A percentile compares a stretch with the other conserved stretches of the same genome.
phyloP scores from a whole-genome alignment of 2,797 vertebrate genomes.

The Hapalemur alaotrensis region DNA sequence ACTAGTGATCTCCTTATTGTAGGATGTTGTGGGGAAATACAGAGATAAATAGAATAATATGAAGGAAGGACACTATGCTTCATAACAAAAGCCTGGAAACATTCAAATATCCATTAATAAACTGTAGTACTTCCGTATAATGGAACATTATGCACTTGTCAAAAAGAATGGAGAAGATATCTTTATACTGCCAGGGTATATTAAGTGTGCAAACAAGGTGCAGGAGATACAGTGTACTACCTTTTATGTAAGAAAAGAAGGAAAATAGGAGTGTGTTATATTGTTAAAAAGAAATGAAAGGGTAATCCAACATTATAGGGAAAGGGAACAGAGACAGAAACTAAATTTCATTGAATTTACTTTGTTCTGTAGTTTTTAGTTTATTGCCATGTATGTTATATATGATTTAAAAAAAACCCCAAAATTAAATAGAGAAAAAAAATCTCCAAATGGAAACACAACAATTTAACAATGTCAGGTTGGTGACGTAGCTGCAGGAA shows the following conservation, averaged over 20 bases:
- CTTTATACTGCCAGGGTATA: not conserved
- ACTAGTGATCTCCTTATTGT: not conserved
- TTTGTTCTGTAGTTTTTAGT: not conserved
- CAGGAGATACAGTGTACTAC: not conserved
- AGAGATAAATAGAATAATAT: not conserved
- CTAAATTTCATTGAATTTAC: not conserved
- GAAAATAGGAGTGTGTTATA: not conserved
- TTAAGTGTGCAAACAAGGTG: not conserved
- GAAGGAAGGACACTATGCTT: not conserved
- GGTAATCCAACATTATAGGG: not conserved
- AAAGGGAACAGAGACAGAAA: not conserved
- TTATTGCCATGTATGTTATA: not conserved
- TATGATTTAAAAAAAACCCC: not conserved
- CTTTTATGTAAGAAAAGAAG: not conserved
- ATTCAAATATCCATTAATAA: not conserved
- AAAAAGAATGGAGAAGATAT: not conserved
- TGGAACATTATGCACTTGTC: not conserved
- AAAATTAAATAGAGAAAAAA: slow-evolving; percentile 1
- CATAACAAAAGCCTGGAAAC: not conserved
- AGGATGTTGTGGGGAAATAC: not conserved
- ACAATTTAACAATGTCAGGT: not conserved
- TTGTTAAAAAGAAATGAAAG: not conserved
- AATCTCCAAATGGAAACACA: not conserved
- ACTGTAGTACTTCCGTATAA: not conserved
- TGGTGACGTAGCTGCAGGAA: not conserved